phyloP scores from a whole-genome alignment of 2,888 invertebrate species.

The Choreutis nemorana region DNA sequence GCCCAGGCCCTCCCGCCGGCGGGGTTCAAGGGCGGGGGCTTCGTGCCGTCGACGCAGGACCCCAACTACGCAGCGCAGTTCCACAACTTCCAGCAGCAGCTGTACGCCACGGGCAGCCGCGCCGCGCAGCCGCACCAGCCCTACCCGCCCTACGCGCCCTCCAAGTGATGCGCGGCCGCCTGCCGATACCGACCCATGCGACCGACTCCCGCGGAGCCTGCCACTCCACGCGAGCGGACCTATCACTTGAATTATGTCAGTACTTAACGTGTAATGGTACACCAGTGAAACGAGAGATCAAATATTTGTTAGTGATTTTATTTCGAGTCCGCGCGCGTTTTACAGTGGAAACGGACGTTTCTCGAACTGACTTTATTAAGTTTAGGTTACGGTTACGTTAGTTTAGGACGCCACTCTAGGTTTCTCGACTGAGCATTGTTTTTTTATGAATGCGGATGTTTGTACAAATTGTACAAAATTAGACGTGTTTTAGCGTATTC shows the following conservation, averaged over 20 bases:
- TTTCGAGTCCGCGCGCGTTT: constrained; percentile 25
- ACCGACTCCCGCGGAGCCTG: not conserved
- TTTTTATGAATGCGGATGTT: constrained; percentile 32
- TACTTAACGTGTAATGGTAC: constrained; percentile 25
- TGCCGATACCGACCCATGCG: too few species aligned
- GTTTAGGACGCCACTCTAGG: constrained; percentile 9
- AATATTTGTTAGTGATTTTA: constrained; percentile 33
- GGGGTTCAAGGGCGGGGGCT: constrained; percentile 80
- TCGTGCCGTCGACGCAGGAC: constrained; percentile 86
- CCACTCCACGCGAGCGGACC: constrained; percentile 11
- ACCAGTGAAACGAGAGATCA: constrained; percentile 24
- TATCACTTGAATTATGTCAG: too few species aligned
- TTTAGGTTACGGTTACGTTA: constrained; percentile 25
- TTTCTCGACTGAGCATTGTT: constrained; percentile 43
- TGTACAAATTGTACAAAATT: constrained; percentile 60
- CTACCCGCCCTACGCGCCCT: constrained; percentile 56
- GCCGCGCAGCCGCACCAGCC: constrained; percentile 49
- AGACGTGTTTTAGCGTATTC: constrained; percentile 51
- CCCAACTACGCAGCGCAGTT: constrained; percentile 95
- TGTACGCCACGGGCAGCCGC: constrained; percentile 80
- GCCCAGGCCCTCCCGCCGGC: constrained; percentile 81
- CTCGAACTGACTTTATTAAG: constrained; percentile 24
- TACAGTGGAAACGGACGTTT: constrained; percentile 25
- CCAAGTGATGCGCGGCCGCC: constrained; percentile 44
- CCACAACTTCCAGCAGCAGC: constrained; percentile 94